A percentile compares a stretch with the other conserved stretches of the same genome.
These are phyloP conservation scores for Excalfactoria chinensis DNA, from an alignment of 2,113 vertebrate genomes.

Conservation along the genomic window DNA sequence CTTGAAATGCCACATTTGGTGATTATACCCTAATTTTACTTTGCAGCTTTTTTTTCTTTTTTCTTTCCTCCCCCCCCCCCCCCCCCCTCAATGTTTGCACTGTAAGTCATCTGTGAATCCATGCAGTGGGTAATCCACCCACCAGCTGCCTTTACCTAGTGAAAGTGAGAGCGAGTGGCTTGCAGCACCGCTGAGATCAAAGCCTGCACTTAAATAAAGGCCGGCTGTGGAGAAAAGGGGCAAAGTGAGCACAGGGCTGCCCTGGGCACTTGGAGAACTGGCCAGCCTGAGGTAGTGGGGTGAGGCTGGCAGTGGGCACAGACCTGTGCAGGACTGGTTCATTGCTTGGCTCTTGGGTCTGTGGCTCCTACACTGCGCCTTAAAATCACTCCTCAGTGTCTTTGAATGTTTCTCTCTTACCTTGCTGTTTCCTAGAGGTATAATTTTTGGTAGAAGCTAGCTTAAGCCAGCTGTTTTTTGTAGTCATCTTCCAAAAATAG, in stretches of 20 bases:
- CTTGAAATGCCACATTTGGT: conserved; percentile 11
- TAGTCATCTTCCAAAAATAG: not conserved
- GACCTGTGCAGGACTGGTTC: not conserved
- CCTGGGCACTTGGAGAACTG: accelerated
- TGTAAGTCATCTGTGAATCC: not conserved
- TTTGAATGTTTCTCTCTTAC: not conserved
- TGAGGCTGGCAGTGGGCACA: not conserved
- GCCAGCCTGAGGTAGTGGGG: not conserved
- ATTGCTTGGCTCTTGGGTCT: not conserved
- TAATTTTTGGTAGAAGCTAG: not conserved
- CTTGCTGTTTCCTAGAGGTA: not conserved
- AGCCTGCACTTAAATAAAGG: not conserved
- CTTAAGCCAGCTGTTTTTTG: not conserved
- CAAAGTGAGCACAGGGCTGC: not conserved
- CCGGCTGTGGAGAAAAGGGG: not conserved
- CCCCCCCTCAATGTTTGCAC: not conserved
- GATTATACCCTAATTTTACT: not conserved
- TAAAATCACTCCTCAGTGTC: not conserved
- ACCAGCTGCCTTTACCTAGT: not conserved
- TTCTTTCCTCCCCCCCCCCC: no score
- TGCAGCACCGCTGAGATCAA: not conserved
- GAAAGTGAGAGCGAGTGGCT: not conserved
- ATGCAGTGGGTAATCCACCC: not conserved
- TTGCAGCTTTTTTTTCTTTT: not conserved
- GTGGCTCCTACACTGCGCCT: not conserved